Conservation (phyloP, 1,140 invertebrate species). For the Drosophila tani region DNA sequence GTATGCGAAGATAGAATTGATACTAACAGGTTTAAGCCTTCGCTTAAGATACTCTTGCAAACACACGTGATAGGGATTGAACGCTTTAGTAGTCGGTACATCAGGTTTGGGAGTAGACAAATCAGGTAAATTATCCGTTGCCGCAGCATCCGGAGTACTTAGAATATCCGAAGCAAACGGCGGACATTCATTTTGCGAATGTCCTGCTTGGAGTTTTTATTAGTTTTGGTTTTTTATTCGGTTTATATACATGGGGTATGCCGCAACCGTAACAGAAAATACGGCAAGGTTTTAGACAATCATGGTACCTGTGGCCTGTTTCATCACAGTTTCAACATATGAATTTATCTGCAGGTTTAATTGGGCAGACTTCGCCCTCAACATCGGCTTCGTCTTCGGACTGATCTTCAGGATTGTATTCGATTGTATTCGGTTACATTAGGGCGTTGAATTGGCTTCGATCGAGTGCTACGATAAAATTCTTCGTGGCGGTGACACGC, state of each 20-base stretch:
- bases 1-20: too few relatives aligned
- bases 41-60: conserved; percentile 12
- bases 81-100: neutral
- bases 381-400: neutral
- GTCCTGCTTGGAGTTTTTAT: conserved; percentile 15
- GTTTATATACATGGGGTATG: conserved; percentile 2
- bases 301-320: conserved; percentile 1
- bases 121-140: neutral
- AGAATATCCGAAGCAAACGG: neutral
- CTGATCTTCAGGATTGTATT: neutral
- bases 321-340: conserved; percentile 1
- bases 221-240: too few relatives aligned
- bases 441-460: neutral
- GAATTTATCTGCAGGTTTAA: too few relatives aligned
- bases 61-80: conserved; percentile 25
- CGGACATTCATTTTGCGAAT: conserved; percentile 14
- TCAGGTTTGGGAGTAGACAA: neutral
- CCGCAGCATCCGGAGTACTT: neutral
- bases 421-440: too few relatives aligned
- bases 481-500: neutral
- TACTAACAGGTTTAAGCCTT: neutral
- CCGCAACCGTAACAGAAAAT: conserved; percentile 19
- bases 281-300: conserved; percentile 2
- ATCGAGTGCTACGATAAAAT: too few relatives aligned
- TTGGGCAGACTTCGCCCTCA: neutral